Evolutionary conservation across 2,113 vertebrate species (phyloP).

Genomic region (Chamaea fasciata): DNA sequence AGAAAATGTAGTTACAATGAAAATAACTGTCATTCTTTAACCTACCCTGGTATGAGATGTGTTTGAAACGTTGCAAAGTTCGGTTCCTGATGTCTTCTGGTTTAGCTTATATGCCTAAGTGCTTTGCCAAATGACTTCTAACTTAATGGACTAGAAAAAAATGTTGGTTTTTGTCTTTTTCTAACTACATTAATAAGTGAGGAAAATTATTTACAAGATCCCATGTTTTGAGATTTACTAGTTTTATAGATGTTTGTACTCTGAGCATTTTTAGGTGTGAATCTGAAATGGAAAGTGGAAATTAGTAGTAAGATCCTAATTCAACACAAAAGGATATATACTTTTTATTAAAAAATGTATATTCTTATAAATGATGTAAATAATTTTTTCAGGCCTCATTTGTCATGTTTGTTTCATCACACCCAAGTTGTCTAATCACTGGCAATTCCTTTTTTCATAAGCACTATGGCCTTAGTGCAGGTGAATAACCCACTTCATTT

Average conservation of each 20-base stretch:
- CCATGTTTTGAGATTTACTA: constrained; percentile 24
- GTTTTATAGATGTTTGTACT: constrained; percentile 66
- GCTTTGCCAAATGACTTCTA: not conserved
- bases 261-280: constrained; percentile 40
- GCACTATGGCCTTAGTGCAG: not conserved
- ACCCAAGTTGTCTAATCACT: constrained; percentile 1
- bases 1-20: not conserved
- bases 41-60: not conserved
- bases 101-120: not conserved
- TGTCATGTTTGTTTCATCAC: not conserved
- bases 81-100: not conserved
- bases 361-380: constrained; percentile 59
- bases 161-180: constrained; percentile 11
- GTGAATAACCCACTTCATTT: not conserved
- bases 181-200: not conserved
- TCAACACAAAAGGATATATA: not conserved
- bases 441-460: constrained; percentile 27
- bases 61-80: not conserved
- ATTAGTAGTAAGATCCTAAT: not conserved
- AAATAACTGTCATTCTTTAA: not conserved
- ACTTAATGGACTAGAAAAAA: not conserved
- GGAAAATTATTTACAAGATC: not conserved
- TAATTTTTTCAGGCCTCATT: constrained; percentile 41
- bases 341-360: constrained; percentile 21
- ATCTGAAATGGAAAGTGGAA: constrained; percentile 16